Base-by-base conservation (phyloP, 2,888 invertebrate genomes). In the Ptilodon capucinus region DNA sequence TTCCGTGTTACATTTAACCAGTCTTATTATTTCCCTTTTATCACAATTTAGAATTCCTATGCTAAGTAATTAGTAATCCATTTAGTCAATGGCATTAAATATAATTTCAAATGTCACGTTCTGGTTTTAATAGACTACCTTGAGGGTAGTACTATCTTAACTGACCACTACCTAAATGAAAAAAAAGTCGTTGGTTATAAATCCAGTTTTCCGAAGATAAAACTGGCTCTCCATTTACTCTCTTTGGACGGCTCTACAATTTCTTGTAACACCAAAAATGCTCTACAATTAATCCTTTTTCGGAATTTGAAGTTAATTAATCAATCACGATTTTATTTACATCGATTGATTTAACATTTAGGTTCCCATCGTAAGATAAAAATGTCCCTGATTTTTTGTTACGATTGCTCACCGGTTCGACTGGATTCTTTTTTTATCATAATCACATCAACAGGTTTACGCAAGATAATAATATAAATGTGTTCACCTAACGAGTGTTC, bases 391-490 rank as follows among this genome's bases (percentile, higher is more conserved):
- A 61, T 55, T 74, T 73, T 74, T 74, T 70, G 54, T 60, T n/a
- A 53, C 65, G 59, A 59, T 47, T 52, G 53, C 48, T 30, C 44
- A 64, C 70, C 55, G 36, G 73, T 64, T 51, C 21, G 43, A 64
- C 75, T 32, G 60, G 71, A 48, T 68, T 64, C 19, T 38, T 72
- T 64, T 57, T 64, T 60, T 44, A 47, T 46, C 34, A 35, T 64
- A 63, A 65, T 68, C 51, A 68, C 60, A 49, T 48, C 49, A 62
- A 70, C 72, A 61, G 62, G 72, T 72, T 66, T 60, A 45, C 44
- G 57, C 46, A 42, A 51, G 54, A 58, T 42, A 52, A 48, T 54
- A 49, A 51, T 47, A 19, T 8, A 7, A 40, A 36, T 47, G 52
- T 51, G 44, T 49, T 47, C 48, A 64, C 64, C 56, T 51, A 59